Conservation (phyloP, 1,140 invertebrate genomes). For the Tigriopus japonicus region DNA sequence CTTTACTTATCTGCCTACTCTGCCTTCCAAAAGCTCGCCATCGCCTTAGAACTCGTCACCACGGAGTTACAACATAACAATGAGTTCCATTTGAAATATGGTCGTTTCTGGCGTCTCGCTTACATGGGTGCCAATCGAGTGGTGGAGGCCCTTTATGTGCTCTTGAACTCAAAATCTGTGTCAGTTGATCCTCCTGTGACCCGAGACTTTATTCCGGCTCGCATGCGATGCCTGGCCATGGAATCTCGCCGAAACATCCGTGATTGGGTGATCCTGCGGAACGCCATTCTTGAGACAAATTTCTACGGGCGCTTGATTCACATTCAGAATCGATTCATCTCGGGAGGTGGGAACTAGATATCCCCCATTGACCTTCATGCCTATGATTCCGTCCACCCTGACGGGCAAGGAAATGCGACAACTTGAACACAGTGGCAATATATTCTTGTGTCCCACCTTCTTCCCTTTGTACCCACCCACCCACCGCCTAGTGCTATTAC, state of each 20-base stretch:
- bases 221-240: not conserved
- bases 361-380: no score
- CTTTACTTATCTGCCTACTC: not conserved
- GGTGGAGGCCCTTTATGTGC: not conserved
- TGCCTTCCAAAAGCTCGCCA: not conserved
- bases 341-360: no score
- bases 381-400: no score
- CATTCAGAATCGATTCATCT: no score
- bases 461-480: no score
- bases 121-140: not conserved
- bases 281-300: not conserved
- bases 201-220: not conserved
- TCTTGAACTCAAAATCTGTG: not conserved
- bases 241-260: not conserved
- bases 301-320: no score
- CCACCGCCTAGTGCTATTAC: no score
- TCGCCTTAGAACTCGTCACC: not conserved
- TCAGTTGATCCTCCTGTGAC: not conserved
- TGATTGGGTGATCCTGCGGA: constrained; percentile 1
- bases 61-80: not conserved
- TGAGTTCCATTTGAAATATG: not conserved
- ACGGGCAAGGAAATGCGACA: no score
- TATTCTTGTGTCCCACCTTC: no score
- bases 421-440: no score
- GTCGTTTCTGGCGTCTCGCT: not conserved